Conservation (phyloP, 2,113 vertebrate species). For the Budorcas taxicolor region DNA sequence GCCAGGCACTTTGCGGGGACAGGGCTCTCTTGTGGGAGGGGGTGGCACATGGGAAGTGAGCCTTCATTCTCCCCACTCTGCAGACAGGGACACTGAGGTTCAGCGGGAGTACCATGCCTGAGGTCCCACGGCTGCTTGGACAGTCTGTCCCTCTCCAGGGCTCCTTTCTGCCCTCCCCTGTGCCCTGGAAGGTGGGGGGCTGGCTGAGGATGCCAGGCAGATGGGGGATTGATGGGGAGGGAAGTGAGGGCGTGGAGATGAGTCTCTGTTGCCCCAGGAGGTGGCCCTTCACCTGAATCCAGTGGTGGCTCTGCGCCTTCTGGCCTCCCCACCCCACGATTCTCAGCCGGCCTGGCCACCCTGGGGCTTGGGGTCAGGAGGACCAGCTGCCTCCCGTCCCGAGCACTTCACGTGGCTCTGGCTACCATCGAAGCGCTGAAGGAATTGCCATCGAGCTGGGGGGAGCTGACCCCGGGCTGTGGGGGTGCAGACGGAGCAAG, state of each 20-base stretch:
- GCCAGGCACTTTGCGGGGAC: not conserved
- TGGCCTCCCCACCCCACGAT: not conserved
- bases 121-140: not conserved
- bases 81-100: not conserved
- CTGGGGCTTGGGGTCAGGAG: too few species aligned
- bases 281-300: not conserved
- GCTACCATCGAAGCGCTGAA: fast-evolving
- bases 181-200: not conserved
- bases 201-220: not conserved
- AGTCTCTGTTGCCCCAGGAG: not conserved
- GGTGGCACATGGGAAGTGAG: too few species aligned
- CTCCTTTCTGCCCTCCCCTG: not conserved
- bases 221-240: too few species aligned
- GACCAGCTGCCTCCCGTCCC: not conserved
- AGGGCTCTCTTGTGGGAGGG: not conserved
- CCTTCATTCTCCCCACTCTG: not conserved
- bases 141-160: not conserved
- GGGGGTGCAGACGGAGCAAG: not conserved
- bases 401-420: not conserved
- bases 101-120: fast-evolving
- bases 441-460: not conserved
- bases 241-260: fast-evolving
- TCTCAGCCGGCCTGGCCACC: not conserved
- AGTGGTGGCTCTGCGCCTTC: not conserved
- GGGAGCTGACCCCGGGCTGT: fast-evolving